phyloP scores from a whole-genome alignment of 1,140 invertebrate species.

The Steinernema feltiae region DNA sequence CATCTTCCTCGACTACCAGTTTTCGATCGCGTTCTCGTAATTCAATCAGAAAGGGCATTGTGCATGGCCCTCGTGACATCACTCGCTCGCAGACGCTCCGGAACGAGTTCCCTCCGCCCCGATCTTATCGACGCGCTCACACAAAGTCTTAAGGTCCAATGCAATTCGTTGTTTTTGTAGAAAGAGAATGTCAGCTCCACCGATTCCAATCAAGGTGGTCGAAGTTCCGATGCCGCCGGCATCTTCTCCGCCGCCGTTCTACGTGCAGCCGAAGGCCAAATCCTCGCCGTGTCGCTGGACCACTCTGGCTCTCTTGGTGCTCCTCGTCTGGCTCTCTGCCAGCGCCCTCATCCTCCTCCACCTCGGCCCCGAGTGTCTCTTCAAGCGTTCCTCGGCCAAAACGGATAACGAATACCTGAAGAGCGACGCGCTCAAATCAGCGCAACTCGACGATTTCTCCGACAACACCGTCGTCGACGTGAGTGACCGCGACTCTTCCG shows the following conservation, averaged over 20 bases:
- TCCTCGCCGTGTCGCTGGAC: not conserved
- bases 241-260: not conserved
- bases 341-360: not conserved
- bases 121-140: not conserved
- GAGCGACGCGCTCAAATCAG: not conserved
- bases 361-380: slow-evolving; percentile 3
- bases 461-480: slow-evolving; percentile 3
- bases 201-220: slow-evolving; percentile 3
- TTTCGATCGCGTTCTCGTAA: not conserved
- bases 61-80: not conserved
- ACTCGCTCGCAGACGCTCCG: not conserved
- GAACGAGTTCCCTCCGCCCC: not conserved
- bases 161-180: not conserved
- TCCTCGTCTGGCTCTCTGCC: slow-evolving; percentile 5
- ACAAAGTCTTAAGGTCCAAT: not conserved
- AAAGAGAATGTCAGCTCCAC: not conserved
- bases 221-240: not conserved
- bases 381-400: not conserved
- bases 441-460: not conserved
- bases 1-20: not conserved
- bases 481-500: not conserved
- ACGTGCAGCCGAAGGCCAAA: not conserved
- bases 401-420: not conserved
- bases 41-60: slow-evolving; percentile 8
- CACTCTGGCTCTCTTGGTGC: not conserved